Conservation (phyloP, 2,113 vertebrate genomes). For the Neopipo cinnamomea region DNA sequence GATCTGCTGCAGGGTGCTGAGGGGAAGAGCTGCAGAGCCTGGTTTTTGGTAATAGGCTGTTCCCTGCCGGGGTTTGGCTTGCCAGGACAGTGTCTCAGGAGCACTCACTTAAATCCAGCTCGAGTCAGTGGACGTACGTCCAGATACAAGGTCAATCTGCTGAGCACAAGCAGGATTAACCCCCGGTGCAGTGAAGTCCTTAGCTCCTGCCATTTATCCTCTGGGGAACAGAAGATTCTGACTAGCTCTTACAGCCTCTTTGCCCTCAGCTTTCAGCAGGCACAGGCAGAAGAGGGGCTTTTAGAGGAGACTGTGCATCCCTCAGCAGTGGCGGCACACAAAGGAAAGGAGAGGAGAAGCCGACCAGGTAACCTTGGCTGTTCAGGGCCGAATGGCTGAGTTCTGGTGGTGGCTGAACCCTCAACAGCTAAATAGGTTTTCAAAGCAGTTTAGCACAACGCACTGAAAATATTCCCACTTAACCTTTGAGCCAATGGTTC, state of each 20-base stretch:
- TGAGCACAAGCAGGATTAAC: neutral
- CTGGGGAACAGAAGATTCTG: neutral
- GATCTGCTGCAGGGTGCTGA: neutral
- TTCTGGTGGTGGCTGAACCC: neutral
- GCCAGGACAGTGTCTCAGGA: neutral
- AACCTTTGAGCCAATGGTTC: neutral
- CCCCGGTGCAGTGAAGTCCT: neutral
- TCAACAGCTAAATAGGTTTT: neutral
- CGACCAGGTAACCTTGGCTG: neutral
- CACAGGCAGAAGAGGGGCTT: neutral
- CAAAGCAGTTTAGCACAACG: neutral
- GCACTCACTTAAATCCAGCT: neutral
- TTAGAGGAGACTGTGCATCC: neutral
- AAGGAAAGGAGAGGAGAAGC: neutral
- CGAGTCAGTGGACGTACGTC: rapidly evolving
- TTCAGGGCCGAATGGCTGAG: neutral
- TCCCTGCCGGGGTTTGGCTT: neutral
- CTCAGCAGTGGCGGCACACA: neutral
- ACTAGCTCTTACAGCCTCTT: neutral
- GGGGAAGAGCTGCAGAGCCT: neutral
- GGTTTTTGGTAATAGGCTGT: neutral
- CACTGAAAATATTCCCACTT: neutral
- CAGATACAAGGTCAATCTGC: neutral
- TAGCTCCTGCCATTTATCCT: neutral
- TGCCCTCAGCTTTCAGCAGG: conserved; percentile 5